phyloP scores from a whole-genome alignment of 2,113 vertebrate genomes.

The Mystacornis crossleyi region DNA sequence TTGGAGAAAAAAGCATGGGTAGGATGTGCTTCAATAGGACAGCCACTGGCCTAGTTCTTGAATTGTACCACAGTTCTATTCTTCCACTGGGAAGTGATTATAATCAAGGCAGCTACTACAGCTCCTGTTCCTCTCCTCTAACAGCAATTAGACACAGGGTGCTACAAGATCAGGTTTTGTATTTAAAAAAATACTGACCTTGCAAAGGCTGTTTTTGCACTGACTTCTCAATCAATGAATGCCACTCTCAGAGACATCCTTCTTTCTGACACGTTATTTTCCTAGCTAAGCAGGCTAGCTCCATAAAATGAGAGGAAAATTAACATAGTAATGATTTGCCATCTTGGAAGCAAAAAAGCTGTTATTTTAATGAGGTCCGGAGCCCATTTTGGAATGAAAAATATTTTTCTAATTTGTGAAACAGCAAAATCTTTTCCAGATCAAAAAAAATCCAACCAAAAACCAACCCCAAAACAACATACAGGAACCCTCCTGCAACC shows the following conservation, averaged over 20 bases:
- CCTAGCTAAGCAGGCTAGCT: neutral
- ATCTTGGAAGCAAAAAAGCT: neutral
- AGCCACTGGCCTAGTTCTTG: neutral
- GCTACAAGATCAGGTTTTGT: neutral
- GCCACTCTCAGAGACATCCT: neutral
- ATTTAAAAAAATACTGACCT: neutral
- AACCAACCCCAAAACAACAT: neutral
- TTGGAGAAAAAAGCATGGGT: neutral
- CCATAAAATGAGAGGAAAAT: neutral
- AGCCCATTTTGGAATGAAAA: conserved; percentile 7
- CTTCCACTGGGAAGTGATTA: neutral
- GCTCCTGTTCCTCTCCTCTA: neutral
- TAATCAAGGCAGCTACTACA: neutral
- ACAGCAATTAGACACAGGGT: neutral
- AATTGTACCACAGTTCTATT: neutral
- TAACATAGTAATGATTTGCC: neutral
- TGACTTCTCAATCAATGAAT: neutral
- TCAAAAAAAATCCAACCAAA: neutral
- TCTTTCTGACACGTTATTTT: neutral
- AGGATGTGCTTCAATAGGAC: neutral
- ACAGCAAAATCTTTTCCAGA: conserved; percentile 5
- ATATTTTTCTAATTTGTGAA: conserved; percentile 29
- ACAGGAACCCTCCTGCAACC: neutral
- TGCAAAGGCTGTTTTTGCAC: neutral
- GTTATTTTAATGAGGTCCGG: conserved; percentile 19